Evolutionary conservation across 2,888 invertebrate species (phyloP), one percentile per base, ranked within the genome.

Genomic region (Rhamphomyia laevipes): DNA sequence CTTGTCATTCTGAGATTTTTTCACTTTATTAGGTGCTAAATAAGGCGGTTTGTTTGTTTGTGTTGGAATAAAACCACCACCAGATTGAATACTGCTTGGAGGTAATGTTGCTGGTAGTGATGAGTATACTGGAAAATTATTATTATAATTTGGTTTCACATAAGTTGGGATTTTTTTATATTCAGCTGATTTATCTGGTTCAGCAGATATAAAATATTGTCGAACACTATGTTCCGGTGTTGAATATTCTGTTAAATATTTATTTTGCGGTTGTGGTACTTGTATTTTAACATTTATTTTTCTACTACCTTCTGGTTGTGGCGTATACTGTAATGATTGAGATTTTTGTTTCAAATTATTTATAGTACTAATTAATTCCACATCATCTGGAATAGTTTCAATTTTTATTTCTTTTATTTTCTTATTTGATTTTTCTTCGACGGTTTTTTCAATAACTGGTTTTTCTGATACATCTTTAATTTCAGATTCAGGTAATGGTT

Each of bases 371-470:
- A 69, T 50, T 23, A 68, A 47, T 50, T 69, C 67, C 15, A 65
- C 67, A 56, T 70, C 70, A 13, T 66, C 66, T 50, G 60, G 60
- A 35, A 70, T 63, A 59, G 67, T 67, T 51, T 66, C 61, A 21
- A 61, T 63, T 12, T 58, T 56, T 13, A 53, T 57, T 46, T 58
- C 59, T 41, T 42, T 38, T 10, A 44, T 48, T 2, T 35, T 47
- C 13, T 45, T 38, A 15, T 47, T 33, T 13, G 45, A 15, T 38
- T 51, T 46, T 18, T 48, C 23, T 21, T n/a, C n/a, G n/a, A n/a
- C n/a, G n/a, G n/a, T n/a, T n/a, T n/a, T n/a, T n/a, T n/a, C n/a
- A n/a, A n/a, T n/a, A n/a, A n/a, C n/a, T n/a, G 45, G 16, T 38
- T 51, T 46, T 18, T 48, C 23, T 21, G 47, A 41, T 10, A 35